These are phyloP conservation scores for Solea senegalensis DNA, from an alignment of 2,113 vertebrate species.

Conservation along the genomic window DNA sequence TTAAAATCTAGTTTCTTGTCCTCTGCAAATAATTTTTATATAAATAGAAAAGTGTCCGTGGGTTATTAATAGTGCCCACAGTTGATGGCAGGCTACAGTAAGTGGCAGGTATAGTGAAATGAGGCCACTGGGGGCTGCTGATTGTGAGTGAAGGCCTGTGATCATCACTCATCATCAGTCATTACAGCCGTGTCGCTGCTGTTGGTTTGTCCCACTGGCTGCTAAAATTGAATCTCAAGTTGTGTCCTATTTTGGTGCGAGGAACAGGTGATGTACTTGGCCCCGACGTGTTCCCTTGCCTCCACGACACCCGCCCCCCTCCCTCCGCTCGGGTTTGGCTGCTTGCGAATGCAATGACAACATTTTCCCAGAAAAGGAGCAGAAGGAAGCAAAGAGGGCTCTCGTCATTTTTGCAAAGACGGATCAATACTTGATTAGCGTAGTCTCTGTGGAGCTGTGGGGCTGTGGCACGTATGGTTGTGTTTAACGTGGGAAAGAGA, in stretches of 20 bases:
- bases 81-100: slow-evolving; percentile 45
- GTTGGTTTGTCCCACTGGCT: slow-evolving; percentile 49
- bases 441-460: slow-evolving; percentile 3
- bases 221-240: slow-evolving; percentile 82
- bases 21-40: slow-evolving; percentile 26
- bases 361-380: slow-evolving; percentile 72
- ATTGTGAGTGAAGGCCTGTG: slow-evolving; percentile 63
- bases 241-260: slow-evolving; percentile 78
- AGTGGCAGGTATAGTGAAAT: slow-evolving; percentile 71
- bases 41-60: slow-evolving; percentile 32
- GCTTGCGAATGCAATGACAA: slow-evolving; percentile 64
- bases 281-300: slow-evolving; percentile 53
- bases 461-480: slow-evolving; percentile 15
- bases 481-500: slow-evolving; percentile 50
- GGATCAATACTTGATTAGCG: slow-evolving; percentile 58
- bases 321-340: slow-evolving; percentile 19
- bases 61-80: slow-evolving; percentile 63
- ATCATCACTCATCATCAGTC: slow-evolving; percentile 72
- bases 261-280: slow-evolving; percentile 78
- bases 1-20: background rate
- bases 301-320: slow-evolving; percentile 52
- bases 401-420: background rate
- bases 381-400: slow-evolving; percentile 12
- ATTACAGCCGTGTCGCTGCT: slow-evolving; percentile 59
- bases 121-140: slow-evolving; percentile 52